Evolutionary conservation across 1,140 invertebrate species (phyloP).

Genomic region (Polypedilum pembai): DNA sequence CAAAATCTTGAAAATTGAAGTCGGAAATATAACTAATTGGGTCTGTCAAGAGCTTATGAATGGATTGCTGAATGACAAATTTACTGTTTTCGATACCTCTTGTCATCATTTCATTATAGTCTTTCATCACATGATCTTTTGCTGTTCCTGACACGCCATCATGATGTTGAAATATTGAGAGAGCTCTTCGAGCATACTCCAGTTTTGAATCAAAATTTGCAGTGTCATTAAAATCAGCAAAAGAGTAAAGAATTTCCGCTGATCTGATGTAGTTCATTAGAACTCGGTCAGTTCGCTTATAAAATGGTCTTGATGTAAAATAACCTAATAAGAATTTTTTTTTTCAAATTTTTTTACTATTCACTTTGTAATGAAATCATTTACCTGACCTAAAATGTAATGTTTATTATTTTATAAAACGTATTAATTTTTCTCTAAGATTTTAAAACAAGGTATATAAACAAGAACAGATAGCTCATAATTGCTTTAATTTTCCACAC

Average conservation of each 20-base stretch:
- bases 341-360: too few species aligned
- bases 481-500: too few species aligned
- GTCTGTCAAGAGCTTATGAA: conserved; percentile 52
- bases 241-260: conserved; percentile 73
- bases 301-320: conserved; percentile 89
- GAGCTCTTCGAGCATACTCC: conserved; percentile 62
- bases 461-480: too few species aligned
- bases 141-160: conserved; percentile 95
- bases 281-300: conserved; percentile 90
- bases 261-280: conserved; percentile 58
- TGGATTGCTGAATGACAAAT: conserved; percentile 57
- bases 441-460: too few species aligned
- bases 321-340: too few species aligned
- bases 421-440: too few species aligned
- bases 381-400: too few species aligned
- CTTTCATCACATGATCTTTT: conserved; percentile 79
- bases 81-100: conserved; percentile 55
- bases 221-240: conserved; percentile 48
- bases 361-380: too few species aligned
- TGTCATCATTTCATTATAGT: conserved; percentile 79
- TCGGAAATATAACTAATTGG: conserved; percentile 43
- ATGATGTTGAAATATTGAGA: conserved; percentile 95
- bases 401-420: too few species aligned
- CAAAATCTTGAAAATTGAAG: conserved; percentile 37
- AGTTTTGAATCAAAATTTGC: conserved; percentile 51